phyloP scores from a whole-genome alignment of 2,113 vertebrate species.

The Prochilodus magdalenae region DNA sequence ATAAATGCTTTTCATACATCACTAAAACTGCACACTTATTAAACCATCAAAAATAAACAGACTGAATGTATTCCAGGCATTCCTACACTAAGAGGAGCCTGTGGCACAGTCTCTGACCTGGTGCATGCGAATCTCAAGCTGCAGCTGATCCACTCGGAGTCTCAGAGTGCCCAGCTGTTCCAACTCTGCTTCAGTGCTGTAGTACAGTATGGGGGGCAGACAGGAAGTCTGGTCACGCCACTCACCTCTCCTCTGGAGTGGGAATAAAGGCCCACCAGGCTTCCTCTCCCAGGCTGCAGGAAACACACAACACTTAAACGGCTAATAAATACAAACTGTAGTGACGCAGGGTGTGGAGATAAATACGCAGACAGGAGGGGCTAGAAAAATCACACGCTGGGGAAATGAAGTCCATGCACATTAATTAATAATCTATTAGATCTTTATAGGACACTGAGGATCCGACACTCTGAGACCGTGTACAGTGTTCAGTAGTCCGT shows the following conservation, averaged over 20 bases:
- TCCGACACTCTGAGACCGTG: too few species aligned
- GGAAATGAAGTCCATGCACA: too few species aligned
- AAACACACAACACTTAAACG: slow-evolving; percentile 51
- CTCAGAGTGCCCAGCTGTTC: slow-evolving; percentile 78
- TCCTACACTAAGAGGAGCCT: too few species aligned
- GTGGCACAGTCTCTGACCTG: too few species aligned
- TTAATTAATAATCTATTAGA: too few species aligned
- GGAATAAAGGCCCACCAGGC: slow-evolving; percentile 60
- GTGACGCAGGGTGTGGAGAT: background rate
- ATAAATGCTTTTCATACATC: too few species aligned
- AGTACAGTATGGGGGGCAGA: slow-evolving; percentile 75
- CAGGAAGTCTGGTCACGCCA: slow-evolving; percentile 47
- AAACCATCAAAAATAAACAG: too few species aligned
- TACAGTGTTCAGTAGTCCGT: too few species aligned
- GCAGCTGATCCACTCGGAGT: slow-evolving; percentile 79
- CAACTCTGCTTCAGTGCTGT: slow-evolving; percentile 82
- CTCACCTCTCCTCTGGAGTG: slow-evolving; percentile 29
- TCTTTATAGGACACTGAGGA: too few species aligned
- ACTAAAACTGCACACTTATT: too few species aligned
- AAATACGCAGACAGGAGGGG: background rate
- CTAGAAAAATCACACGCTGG: too few species aligned
- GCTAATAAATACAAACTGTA: background rate
- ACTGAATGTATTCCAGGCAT: too few species aligned
- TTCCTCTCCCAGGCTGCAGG: slow-evolving; percentile 72
- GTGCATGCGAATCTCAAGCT: slow-evolving; percentile 84